Conservation (phyloP, 2,113 vertebrate species). For the Neotragus moschatus region DNA sequence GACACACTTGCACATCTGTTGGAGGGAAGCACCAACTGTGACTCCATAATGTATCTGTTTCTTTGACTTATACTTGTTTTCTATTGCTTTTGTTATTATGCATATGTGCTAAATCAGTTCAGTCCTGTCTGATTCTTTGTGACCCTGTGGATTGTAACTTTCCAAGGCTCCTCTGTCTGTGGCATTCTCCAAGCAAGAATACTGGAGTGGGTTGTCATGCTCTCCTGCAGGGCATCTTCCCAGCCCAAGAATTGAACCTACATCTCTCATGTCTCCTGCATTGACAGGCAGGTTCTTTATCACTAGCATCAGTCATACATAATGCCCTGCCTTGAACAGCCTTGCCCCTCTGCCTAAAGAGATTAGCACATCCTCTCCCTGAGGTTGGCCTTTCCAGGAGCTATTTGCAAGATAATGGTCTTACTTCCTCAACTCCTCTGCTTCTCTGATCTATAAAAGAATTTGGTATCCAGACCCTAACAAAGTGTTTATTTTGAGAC, state of each 20-base stretch:
- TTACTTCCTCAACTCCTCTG: background rate
- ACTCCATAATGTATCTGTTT: background rate
- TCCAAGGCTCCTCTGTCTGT: background rate
- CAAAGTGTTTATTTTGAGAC: background rate
- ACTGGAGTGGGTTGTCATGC: background rate
- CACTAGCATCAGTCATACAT: background rate
- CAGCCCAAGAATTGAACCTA: background rate
- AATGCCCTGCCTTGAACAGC: background rate
- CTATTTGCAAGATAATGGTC: background rate
- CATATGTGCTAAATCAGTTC: background rate
- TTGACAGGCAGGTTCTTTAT: background rate
- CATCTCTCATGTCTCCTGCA: background rate
- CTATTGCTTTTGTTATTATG: background rate
- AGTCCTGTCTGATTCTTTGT: background rate
- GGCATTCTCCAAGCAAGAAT: background rate
- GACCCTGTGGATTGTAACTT: background rate
- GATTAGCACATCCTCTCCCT: background rate
- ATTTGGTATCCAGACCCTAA: background rate
- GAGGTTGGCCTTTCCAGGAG: background rate
- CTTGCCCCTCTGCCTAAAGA: background rate
- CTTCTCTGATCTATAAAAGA: background rate
- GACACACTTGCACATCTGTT: background rate
- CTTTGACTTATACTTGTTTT: background rate
- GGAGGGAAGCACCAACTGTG: background rate
- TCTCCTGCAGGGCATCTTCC: background rate